These are phyloP conservation scores for Vultur gryphus DNA, from an alignment of 2,797 vertebrate species.

Conservation along the genomic window DNA sequence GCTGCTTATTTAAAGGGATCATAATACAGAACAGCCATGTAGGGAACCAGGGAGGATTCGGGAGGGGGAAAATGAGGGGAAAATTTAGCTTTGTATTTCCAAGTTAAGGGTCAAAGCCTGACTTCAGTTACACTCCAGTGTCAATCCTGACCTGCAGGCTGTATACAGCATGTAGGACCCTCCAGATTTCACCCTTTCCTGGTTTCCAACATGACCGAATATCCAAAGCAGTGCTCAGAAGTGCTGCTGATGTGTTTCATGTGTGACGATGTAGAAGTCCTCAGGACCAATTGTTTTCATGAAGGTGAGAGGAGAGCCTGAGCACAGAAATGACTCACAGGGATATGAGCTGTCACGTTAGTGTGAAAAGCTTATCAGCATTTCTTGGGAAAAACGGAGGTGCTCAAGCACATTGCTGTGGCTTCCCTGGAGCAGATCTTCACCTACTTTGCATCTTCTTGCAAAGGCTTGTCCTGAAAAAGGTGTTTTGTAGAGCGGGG, in stretches of 20 bases:
- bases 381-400: background rate
- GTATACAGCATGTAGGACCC: background rate
- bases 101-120: slow-evolving; percentile 41
- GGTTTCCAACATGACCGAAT: background rate
- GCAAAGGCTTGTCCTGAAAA: background rate
- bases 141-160: background rate
- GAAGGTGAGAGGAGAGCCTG: background rate
- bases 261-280: background rate
- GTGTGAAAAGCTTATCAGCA: background rate
- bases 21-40: slow-evolving; percentile 63
- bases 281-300: background rate
- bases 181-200: background rate
- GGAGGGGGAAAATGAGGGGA: slow-evolving; percentile 15
- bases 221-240: background rate
- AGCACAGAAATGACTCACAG: background rate
- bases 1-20: slow-evolving; percentile 71
- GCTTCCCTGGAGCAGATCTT: background rate
- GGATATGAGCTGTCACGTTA: background rate
- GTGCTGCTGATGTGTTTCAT: background rate
- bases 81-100: slow-evolving; percentile 45
- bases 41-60: slow-evolving; percentile 28
- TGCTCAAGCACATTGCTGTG: background rate
- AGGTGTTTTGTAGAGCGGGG: background rate
- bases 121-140: background rate
- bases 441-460: background rate